Evolutionary conservation across 1,140 invertebrate species (phyloP).

Genomic region (Trichonephila inaurata): DNA sequence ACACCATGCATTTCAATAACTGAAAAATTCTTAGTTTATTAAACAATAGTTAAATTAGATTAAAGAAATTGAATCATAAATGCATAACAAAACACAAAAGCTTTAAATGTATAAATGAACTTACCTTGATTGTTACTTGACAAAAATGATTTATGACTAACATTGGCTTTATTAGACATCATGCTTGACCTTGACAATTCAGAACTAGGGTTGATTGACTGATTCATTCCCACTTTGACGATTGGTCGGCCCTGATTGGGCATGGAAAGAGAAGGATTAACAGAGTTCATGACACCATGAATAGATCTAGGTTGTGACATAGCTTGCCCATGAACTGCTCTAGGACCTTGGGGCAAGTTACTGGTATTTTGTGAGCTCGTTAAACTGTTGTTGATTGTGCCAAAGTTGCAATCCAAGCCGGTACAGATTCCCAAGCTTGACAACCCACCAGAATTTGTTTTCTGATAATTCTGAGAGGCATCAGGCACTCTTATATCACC

Average conservation of each 20-base stretch:
- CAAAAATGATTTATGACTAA: conserved; percentile 61
- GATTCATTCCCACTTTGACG: conserved; percentile 79
- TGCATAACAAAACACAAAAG: neutral
- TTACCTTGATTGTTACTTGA: conserved; percentile 62
- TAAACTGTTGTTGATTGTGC: neutral
- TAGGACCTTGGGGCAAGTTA: neutral
- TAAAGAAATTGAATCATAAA: neutral
- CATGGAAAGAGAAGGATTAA: conserved; percentile 55
- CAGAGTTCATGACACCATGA: conserved; percentile 64
- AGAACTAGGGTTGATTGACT: conserved; percentile 45
- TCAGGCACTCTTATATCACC: conserved; percentile 3
- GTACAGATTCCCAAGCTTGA: conserved; percentile 17
- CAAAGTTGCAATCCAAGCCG: neutral
- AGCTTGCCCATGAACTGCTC: conserved; percentile 61
- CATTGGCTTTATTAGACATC: conserved; percentile 12
- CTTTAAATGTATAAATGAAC: conserved; percentile 10
- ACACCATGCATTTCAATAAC: neutral
- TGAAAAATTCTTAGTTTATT: too few species aligned
- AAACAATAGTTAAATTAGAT: too few species aligned
- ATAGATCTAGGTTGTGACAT: conserved; percentile 42
- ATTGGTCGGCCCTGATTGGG: conserved; percentile 79
- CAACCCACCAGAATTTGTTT: neutral
- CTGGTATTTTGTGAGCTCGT: conserved; percentile 1
- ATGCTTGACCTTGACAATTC: conserved; percentile 36
- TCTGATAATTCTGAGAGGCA: neutral